Base-by-base conservation (phyloP, 1,140 invertebrate genomes). In the Aphaenogaster floridana region DNA sequence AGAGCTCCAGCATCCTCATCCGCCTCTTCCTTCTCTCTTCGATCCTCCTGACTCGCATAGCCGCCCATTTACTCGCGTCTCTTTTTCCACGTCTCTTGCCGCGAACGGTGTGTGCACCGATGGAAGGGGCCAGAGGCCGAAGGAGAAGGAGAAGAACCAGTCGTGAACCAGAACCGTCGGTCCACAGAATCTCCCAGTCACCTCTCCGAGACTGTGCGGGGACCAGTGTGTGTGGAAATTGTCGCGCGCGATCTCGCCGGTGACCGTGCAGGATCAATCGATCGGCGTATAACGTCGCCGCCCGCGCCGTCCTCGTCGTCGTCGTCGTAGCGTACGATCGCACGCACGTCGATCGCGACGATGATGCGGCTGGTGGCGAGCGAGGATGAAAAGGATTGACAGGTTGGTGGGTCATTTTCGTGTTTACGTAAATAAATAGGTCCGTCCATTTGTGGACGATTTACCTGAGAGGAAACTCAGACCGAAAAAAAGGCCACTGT, bases 121-220 rank as follows among this genome's bases (percentile, higher is more conserved):
- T 91, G 90, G 90, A 87, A 90, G 89, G 89, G 90, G 89, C 89
- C 89, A 87, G 77, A 90, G 89, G 81, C 89, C 80, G 90, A 91
- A 89, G 89, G 90, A 87, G 90, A 87, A 91, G 90, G 90, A 91
- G 90, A 91, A 91, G 90, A 91, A 91, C 90, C 90, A 91, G 90
- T 91, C 88, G 89, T 91, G 90, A 91, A 91, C 90, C 90, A 91
- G 90, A 91, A 91, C 90, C 87, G 89, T 89, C 90, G 90, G 87
- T 91, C 90, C 90, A 89, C 90, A 87, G 89, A 91, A 91, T 91
- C 90, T 91, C 90, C 89, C 90, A 91, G 90, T 91, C 88, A 91
- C 90, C 89, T 91, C 90, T 89, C 68, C 87, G 90, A 91, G 90
- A 63, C 85, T 91, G 90, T 72, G 80, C 90, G 79, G 84, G 80